Evolutionary conservation across 2,113 vertebrate species (phyloP).

Genomic region (Fulmarus glacialis): DNA sequence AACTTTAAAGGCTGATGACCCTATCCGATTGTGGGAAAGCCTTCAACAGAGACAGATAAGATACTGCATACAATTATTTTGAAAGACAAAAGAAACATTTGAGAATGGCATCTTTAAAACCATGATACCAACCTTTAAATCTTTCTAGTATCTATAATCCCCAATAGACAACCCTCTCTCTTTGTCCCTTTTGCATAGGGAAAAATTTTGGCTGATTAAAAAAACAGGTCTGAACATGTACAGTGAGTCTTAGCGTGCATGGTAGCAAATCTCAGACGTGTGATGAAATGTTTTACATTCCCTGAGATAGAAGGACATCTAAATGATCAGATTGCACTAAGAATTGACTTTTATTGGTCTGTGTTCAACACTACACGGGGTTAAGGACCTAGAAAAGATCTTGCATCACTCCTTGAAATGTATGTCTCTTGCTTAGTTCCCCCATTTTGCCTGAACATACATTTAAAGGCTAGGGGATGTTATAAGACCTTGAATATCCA

Average conservation of each 20-base stretch:
- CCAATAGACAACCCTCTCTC: neutral
- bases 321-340: neutral
- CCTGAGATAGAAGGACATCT: neutral
- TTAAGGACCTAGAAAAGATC: neutral
- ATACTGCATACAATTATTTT: neutral
- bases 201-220: neutral
- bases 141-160: neutral
- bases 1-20: neutral
- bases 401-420: neutral
- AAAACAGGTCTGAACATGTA: neutral
- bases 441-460: neutral
- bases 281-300: neutral
- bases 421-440: neutral
- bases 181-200: neutral
- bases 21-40: neutral
- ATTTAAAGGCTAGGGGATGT: neutral
- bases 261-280: neutral
- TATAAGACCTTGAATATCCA: neutral
- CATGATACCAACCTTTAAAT: neutral
- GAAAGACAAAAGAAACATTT: neutral
- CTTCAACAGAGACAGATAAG: neutral
- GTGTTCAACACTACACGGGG: neutral
- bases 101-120: neutral
- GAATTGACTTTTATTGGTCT: neutral
- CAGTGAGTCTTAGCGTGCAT: neutral